Conservation (phyloP, 2,113 vertebrate genomes). For the Dromiciops gliroides region DNA sequence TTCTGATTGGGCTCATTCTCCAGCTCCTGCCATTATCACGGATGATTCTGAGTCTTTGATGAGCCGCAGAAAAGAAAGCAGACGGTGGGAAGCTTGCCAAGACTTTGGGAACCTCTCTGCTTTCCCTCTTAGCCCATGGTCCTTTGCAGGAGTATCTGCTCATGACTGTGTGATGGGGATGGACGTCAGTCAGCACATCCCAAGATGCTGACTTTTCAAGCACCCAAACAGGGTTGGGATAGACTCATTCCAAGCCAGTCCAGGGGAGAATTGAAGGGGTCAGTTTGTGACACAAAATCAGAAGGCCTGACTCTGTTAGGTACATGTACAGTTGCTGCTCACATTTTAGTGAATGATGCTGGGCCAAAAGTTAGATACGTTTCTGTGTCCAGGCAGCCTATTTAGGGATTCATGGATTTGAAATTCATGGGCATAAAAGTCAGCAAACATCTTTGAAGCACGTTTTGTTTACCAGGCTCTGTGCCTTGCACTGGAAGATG, state of each 20-base stretch:
- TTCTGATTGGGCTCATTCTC: conserved; percentile 77
- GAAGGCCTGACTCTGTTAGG: not conserved
- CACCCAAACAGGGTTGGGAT: not conserved
- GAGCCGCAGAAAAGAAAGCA: conserved; percentile 71
- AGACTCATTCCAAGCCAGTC: not conserved
- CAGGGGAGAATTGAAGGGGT: not conserved
- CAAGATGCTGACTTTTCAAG: not conserved
- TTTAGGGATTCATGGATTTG: not conserved
- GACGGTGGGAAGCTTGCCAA: conserved; percentile 63
- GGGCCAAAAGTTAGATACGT: not conserved
- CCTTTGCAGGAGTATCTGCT: not conserved
- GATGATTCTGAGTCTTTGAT: conserved; percentile 80
- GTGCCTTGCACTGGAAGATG: not conserved
- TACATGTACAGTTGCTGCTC: not conserved
- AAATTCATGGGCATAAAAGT: not conserved
- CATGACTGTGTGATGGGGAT: not conserved
- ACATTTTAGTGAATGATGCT: not conserved
- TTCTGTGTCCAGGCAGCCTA: not conserved
- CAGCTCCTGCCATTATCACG: conserved; percentile 74
- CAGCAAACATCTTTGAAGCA: not conserved
- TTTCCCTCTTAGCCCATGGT: not conserved
- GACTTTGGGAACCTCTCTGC: conserved; percentile 24
- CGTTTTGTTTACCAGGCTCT: not conserved
- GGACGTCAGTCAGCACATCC: not conserved
- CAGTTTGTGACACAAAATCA: not conserved